Percentiles rank a stretch among this genome's conserved stretches.
phyloP scores from a whole-genome alignment of 2,113 vertebrate species.

The Ariopsis seemanni region DNA sequence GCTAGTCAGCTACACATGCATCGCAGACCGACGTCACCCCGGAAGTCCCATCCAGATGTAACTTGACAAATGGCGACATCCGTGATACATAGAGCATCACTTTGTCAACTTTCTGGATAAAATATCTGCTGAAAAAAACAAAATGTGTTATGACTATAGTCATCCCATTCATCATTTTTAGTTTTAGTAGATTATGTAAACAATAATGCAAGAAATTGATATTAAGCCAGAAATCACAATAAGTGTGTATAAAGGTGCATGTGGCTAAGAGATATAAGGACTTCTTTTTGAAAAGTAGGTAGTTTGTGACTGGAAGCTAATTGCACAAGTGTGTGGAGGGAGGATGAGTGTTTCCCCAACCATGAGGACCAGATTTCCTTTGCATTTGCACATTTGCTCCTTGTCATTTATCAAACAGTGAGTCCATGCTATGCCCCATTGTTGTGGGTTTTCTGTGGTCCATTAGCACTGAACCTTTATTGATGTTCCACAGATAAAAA shows the following conservation, averaged over 20 bases:
- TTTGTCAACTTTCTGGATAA: slow-evolving; percentile 45
- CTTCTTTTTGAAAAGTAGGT: background rate
- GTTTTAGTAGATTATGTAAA: background rate
- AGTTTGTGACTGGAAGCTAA: background rate
- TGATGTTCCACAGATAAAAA: background rate
- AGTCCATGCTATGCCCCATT: background rate
- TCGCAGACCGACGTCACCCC: background rate
- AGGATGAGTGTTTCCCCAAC: too few species aligned
- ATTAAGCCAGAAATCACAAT: background rate
- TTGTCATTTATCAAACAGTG: background rate
- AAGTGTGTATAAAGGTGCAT: background rate
- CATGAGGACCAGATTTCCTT: too few species aligned
- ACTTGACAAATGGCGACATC: slow-evolving; percentile 48
- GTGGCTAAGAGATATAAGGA: background rate
- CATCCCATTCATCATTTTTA: background rate
- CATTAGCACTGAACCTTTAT: background rate
- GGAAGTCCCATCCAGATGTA: too few species aligned
- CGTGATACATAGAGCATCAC: slow-evolving; percentile 41
- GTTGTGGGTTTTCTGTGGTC: background rate
- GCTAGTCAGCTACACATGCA: too few species aligned
- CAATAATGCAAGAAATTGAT: background rate
- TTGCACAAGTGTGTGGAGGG: background rate
- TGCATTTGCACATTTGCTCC: background rate
- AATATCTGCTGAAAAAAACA: background rate
- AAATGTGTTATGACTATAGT: too few species aligned